Evolutionary conservation across 2,888 invertebrate species (phyloP).

Genomic region (Synanthedon vespiformis): DNA sequence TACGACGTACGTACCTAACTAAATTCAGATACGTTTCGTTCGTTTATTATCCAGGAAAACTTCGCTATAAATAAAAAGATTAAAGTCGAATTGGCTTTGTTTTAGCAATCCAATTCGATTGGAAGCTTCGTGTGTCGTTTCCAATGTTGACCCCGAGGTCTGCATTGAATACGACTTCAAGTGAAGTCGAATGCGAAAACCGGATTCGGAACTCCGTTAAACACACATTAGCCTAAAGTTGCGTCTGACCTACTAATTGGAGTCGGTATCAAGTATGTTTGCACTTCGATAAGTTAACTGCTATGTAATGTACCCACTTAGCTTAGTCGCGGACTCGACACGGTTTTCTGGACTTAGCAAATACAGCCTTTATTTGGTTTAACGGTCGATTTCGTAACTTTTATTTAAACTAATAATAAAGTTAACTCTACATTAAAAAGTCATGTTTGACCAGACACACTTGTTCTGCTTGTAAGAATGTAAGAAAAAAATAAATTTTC

Average conservation of each 20-base stretch:
- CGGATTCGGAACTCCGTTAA: conserved; percentile 39
- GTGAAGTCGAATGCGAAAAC: background rate
- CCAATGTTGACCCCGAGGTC: too few species aligned
- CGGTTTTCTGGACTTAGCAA: background rate
- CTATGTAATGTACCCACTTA: background rate
- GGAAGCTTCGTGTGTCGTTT: too few species aligned
- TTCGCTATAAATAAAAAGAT: too few species aligned
- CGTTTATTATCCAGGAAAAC: too few species aligned
- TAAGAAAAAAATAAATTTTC: too few species aligned
- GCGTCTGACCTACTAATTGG: background rate
- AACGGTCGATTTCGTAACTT: background rate
- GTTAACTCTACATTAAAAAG: too few species aligned
- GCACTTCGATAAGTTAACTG: conserved; percentile 32
- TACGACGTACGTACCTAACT: too few species aligned
- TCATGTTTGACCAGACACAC: too few species aligned
- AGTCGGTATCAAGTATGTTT: conserved; percentile 17
- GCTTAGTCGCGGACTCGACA: background rate
- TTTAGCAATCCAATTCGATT: too few species aligned
- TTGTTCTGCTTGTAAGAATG: too few species aligned
- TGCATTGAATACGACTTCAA: background rate
- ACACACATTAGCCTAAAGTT: conserved; percentile 34
- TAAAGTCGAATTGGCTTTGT: too few species aligned
- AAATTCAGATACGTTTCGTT: too few species aligned
- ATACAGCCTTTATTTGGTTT: background rate
- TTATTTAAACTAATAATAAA: background rate